Conservation (phyloP, 2,797 vertebrate genomes). For the Masticophis lateralis region DNA sequence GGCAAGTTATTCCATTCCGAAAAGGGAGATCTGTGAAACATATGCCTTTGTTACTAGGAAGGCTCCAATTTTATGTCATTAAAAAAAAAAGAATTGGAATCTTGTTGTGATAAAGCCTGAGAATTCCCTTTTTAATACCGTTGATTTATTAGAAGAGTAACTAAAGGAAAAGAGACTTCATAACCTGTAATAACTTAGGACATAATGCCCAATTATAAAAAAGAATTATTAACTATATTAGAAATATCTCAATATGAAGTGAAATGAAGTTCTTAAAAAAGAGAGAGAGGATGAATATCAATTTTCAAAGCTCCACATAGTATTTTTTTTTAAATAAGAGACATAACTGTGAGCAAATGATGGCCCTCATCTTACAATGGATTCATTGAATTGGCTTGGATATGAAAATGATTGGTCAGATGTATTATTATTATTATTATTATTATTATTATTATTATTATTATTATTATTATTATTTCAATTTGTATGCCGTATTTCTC, state of each 20-base stretch:
- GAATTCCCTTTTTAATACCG: neutral
- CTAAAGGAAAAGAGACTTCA: constrained; percentile 26
- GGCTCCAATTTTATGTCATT: neutral
- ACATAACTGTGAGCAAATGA: neutral
- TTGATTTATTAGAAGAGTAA: constrained; percentile 21
- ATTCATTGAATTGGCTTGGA: neutral
- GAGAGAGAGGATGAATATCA: neutral
- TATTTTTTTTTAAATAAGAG: neutral
- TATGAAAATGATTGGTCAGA: neutral
- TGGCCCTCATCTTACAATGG: neutral
- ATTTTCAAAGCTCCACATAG: constrained; percentile 12
- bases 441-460: too few relatives aligned
- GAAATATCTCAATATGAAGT: constrained; percentile 24
- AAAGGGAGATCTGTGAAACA: neutral
- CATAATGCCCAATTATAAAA: constrained; percentile 21
- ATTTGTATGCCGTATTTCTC: too few relatives aligned
- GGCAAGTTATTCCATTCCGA: neutral
- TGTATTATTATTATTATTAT: neutral
- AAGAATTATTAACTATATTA: constrained; percentile 5
- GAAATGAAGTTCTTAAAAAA: constrained; percentile 12
- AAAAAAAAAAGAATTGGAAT: neutral
- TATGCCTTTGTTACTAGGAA: neutral
- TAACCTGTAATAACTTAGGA: constrained; percentile 7
- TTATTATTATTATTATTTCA: too few relatives aligned
- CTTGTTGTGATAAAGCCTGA: constrained; percentile 4